Percentiles rank a stretch among this genome's conserved stretches.
These are phyloP conservation scores for Tanypteryx hageni DNA, from an alignment of 2,888 invertebrate genomes.

Conservation along the genomic window DNA sequence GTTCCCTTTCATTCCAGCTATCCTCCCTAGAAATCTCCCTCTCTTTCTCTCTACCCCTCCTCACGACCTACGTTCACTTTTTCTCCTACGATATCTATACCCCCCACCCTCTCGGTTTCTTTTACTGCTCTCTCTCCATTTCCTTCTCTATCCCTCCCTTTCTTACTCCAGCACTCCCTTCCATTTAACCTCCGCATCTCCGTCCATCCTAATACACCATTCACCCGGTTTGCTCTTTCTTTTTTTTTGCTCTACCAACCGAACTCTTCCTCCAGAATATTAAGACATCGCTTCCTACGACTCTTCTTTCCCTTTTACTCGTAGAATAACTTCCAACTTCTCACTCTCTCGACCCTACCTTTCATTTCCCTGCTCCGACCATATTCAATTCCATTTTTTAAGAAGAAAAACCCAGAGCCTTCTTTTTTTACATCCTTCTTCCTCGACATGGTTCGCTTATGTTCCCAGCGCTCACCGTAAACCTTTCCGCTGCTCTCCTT, in stretches of 20 bases:
- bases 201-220: not conserved
- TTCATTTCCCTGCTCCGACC: not conserved
- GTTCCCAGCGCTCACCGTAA: not conserved
- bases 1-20: not conserved
- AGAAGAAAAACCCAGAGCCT: not conserved
- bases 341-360: not conserved
- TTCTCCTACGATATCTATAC: not conserved
- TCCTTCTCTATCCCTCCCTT: not conserved
- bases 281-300: not conserved
- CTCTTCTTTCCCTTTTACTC: not conserved
- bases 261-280: conserved; percentile 12
- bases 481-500: not conserved
- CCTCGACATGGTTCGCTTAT: not conserved
- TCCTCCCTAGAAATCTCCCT: not conserved
- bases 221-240: not conserved
- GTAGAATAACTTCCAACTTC: not conserved
- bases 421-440: not conserved
- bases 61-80: not conserved
- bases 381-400: not conserved
- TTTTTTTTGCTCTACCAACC: not conserved
- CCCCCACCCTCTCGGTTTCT: not conserved
- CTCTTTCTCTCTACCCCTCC: too few species aligned
- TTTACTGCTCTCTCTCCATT: not conserved
- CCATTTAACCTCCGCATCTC: not conserved
- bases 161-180: not conserved